Evolutionary conservation across 2,113 vertebrate species (phyloP).

Genomic region (Diadophis punctatus): DNA sequence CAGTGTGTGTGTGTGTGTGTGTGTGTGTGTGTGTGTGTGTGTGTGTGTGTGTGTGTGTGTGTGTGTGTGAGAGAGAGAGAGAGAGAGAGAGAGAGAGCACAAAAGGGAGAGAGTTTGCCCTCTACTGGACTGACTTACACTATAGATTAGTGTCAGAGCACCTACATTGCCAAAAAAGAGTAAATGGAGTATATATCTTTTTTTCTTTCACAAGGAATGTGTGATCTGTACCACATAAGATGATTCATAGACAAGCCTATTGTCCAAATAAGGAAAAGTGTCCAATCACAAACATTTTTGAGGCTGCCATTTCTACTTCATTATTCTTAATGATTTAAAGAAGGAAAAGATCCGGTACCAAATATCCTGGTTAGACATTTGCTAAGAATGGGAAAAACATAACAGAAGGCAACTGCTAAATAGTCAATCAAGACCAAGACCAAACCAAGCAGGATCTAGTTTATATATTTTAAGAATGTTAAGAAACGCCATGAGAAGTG

Average conservation of each 20-base stretch:
- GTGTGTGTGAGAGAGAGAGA: not conserved
- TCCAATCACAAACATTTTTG: not conserved
- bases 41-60: not conserved
- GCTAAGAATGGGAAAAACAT: not conserved
- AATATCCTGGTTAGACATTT: not conserved
- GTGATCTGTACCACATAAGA: not conserved
- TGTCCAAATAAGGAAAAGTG: not conserved
- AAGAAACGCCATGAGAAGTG: not conserved
- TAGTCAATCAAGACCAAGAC: not conserved
- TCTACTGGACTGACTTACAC: constrained; percentile 63
- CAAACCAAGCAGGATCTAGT: not conserved
- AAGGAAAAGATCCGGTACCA: not conserved
- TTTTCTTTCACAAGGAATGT: not conserved
- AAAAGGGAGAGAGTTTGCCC: constrained; percentile 47
- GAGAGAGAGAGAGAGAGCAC: not conserved
- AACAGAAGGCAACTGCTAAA: not conserved
- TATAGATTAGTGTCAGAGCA: constrained; percentile 34
- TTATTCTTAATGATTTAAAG: not conserved
- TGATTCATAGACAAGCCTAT: not conserved
- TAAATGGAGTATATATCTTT: not conserved
- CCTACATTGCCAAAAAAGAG: not conserved
- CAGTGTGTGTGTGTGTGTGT: not conserved
- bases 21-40: not conserved
- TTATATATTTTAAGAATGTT: not conserved
- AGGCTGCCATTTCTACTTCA: not conserved